Evolutionary conservation across 2,113 vertebrate species (phyloP), one percentile per base, ranked within the genome.

Genomic region (Tychaedon coryphoeus): DNA sequence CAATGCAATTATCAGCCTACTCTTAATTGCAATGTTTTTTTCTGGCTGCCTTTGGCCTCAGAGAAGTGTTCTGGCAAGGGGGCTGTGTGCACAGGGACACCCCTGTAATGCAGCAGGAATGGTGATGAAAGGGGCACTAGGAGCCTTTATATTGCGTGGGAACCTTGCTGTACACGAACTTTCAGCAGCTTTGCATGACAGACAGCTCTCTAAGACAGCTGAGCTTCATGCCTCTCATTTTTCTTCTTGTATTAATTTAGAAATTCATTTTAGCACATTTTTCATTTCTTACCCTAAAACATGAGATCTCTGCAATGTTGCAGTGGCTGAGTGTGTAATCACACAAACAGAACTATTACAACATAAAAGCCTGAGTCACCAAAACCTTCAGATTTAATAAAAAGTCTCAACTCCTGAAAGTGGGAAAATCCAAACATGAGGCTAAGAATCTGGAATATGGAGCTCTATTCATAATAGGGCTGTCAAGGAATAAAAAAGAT

Each of bases 11-110:
- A 95, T 56, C 88, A 88, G 85, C n/a, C 85, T 67, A 9, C 31
- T n/a, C 78, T 94, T 96, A 96, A 96, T 88, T 90, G 94, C 94
- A 88, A 24, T 5, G 75, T 25, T 84, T 95, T 94, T 90, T 87
- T 18, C 81, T 89, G 77, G 57, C 93, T 91, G 93, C 89, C 74
- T 91, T 29, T 80, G 81, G 92, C 87, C 78, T 66, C 29, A 0
- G 71, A 83, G 85, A 25, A 93, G 85, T 26, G 60, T 36, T 93
- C 78, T 86, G 93, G 89, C 86, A 82, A 79, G 70, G 86, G 75
- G 67, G 87, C 61, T 64, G 77, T 12, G 69, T 6, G 73, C 80
- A 85, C 80, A 85, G 6, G 57, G 92, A 72, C 65, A 23, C 22
- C 87, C 90, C 92, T 86, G 90, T 83, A 87, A 91, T 33, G 87